Conservation (phyloP, 2,888 invertebrate genomes). For the Blera fallax region DNA sequence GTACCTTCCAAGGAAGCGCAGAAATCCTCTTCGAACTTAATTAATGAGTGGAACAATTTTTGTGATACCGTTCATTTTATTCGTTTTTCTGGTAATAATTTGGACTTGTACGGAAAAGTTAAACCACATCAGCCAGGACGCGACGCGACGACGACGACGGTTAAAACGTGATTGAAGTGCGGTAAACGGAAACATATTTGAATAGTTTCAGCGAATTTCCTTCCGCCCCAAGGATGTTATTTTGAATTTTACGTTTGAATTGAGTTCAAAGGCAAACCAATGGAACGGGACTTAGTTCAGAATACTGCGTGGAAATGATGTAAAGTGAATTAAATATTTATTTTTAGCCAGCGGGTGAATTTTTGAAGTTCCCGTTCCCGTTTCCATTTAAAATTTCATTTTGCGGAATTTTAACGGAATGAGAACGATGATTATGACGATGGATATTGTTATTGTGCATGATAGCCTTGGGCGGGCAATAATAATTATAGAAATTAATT, state of each 20-base stretch:
- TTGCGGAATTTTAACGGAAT: slow-evolving; percentile 6
- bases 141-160: background rate
- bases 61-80: background rate
- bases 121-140: no score
- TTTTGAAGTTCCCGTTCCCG: slow-evolving; percentile 46
- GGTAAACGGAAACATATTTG: background rate
- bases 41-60: slow-evolving; percentile 1
- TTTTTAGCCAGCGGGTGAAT: slow-evolving; percentile 32
- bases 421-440: slow-evolving; percentile 22
- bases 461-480: slow-evolving; percentile 33
- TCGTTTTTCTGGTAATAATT: slow-evolving; percentile 11
- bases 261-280: slow-evolving; percentile 41
- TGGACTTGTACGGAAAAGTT: slow-evolving; percentile 9
- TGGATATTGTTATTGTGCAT: slow-evolving; percentile 41
- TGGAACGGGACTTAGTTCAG: background rate
- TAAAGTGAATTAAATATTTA: slow-evolving; percentile 53
- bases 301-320: background rate
- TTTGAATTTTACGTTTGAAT: slow-evolving; percentile 48
- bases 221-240: slow-evolving; percentile 47
- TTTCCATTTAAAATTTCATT: slow-evolving; percentile 41
- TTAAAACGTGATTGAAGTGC: slow-evolving; percentile 52
- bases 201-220: slow-evolving; percentile 32
- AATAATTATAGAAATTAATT: slow-evolving; percentile 49
- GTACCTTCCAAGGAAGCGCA: no score
- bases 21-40: slow-evolving; percentile 7